Evolutionary conservation across 2,797 vertebrate genomes (phyloP).

Genomic region (Catharus ustulatus): DNA sequence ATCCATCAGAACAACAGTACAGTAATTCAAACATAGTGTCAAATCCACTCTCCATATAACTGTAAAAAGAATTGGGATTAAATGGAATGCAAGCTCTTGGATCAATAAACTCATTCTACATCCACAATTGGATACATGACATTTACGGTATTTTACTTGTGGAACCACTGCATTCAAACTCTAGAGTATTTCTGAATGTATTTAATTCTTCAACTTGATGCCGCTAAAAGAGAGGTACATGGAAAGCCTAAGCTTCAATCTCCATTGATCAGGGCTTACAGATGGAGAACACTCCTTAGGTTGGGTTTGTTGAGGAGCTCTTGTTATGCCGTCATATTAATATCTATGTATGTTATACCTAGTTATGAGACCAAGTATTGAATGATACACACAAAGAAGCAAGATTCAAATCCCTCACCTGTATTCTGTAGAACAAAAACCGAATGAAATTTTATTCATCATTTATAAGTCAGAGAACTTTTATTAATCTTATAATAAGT

Average conservation of each 20-base stretch:
- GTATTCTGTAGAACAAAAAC: background rate
- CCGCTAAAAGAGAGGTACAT: background rate
- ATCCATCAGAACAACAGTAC: background rate
- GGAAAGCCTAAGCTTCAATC: background rate
- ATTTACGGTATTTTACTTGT: background rate
- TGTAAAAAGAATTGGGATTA: background rate
- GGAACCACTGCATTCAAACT: background rate
- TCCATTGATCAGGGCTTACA: background rate
- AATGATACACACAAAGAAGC: background rate
- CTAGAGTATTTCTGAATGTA: background rate
- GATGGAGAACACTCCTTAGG: background rate
- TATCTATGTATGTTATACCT: background rate
- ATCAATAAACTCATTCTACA: constrained; percentile 12
- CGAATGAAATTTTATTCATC: background rate
- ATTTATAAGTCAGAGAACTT: background rate
- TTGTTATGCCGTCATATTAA: background rate
- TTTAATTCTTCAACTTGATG: background rate
- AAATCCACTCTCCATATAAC: background rate
- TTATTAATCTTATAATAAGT: background rate
- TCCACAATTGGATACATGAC: background rate
- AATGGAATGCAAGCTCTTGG: background rate
- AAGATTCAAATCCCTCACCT: background rate
- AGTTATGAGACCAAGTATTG: background rate
- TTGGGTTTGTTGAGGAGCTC: background rate
- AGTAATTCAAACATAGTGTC: background rate